Conservation (phyloP, 2,888 invertebrate genomes). For the Choreutis nemorana region DNA sequence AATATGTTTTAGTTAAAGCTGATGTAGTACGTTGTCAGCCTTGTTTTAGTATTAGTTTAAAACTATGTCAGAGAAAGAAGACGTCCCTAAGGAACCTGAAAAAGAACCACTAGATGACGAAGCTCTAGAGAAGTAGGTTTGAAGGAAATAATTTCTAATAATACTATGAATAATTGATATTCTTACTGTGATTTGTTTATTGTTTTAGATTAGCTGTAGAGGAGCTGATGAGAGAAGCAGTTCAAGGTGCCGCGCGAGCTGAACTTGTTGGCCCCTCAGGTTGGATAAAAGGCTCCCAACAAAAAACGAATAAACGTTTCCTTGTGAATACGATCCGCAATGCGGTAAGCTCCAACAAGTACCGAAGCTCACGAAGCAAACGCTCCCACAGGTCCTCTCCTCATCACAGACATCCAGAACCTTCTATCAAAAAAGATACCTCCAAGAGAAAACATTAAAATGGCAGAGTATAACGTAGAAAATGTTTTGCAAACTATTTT, state of each 20-base stretch:
- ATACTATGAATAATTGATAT: constrained; percentile 4
- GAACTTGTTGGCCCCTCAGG: constrained; percentile 68
- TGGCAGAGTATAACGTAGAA: constrained; percentile 42
- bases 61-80: constrained; percentile 62
- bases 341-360: constrained; percentile 55
- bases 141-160: constrained; percentile 13
- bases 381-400: constrained; percentile 25
- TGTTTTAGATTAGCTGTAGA: constrained; percentile 61
- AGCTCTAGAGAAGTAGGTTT: constrained; percentile 48
- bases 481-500: constrained; percentile 63
- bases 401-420: constrained; percentile 34
- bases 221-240: constrained; percentile 68
- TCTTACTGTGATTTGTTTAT: constrained; percentile 5
- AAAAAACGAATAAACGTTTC: constrained; percentile 62
- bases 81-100: constrained; percentile 43
- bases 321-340: constrained; percentile 53
- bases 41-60: no score
- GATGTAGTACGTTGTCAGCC: no score
- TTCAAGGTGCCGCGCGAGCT: constrained; percentile 66
- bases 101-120: constrained; percentile 54
- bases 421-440: constrained; percentile 45
- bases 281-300: constrained; percentile 61
- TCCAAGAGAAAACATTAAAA: constrained; percentile 48
- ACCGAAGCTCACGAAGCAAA: constrained; percentile 28
- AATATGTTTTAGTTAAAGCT: no score